A percentile compares a stretch with the other conserved stretches of the same genome.
These are phyloP conservation scores for Daboia siamensis DNA, from an alignment of 2,113 vertebrate genomes.

Conservation along the genomic window DNA sequence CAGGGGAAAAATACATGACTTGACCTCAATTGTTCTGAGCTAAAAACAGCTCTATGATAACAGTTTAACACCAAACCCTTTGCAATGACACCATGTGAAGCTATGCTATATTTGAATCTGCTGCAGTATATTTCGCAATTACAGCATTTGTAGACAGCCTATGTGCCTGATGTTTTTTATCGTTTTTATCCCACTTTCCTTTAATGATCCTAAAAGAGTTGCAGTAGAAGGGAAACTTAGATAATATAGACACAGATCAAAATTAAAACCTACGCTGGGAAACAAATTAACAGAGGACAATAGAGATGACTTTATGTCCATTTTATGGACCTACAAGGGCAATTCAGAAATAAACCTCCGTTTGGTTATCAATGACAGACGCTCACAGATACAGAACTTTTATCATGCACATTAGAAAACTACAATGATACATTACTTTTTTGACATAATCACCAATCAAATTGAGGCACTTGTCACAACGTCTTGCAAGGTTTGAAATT, in stretches of 20 bases:
- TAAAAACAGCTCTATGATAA: not conserved
- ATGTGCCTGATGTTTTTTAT: too few relatives aligned
- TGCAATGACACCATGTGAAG: not conserved
- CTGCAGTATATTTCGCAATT: not conserved
- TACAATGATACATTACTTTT: too few relatives aligned
- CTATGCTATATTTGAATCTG: not conserved
- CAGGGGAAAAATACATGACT: not conserved
- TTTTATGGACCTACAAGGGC: not conserved
- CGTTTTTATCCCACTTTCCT: not conserved
- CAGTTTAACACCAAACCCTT: not conserved
- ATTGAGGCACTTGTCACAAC: too few relatives aligned
- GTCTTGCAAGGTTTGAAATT: too few relatives aligned
- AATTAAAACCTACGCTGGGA: not conserved
- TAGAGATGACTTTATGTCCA: not conserved
- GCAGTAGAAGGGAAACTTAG: not conserved
- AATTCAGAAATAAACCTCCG: too few relatives aligned
- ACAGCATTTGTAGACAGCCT: not conserved
- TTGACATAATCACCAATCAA: too few relatives aligned
- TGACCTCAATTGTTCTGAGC: not conserved
- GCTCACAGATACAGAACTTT: too few relatives aligned
- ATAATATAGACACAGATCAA: not conserved
- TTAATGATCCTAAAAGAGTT: not conserved
- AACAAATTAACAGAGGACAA: not conserved
- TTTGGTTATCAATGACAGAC: too few relatives aligned
- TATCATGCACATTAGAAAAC: too few relatives aligned